These are phyloP conservation scores for Helicoverpa assulta DNA, from an alignment of 2,888 invertebrate species.

Conservation along the genomic window DNA sequence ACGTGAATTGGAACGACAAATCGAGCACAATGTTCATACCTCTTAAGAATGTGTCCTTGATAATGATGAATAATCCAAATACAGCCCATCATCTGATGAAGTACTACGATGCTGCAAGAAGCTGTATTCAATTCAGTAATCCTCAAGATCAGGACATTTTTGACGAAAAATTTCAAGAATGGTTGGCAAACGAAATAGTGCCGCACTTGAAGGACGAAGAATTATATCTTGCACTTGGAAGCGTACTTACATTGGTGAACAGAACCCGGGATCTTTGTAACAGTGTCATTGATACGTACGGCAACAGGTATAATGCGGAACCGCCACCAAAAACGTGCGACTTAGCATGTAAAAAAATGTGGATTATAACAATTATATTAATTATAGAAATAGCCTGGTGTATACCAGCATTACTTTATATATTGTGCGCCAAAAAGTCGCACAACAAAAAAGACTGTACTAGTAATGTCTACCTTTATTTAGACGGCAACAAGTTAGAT, in stretches of 20 bases:
- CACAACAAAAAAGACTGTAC: constrained; percentile 52
- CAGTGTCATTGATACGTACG: constrained; percentile 45
- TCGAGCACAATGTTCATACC: constrained; percentile 91
- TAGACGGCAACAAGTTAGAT: constrained; percentile 36
- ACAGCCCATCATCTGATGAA: constrained; percentile 84
- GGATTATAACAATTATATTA: constrained; percentile 73
- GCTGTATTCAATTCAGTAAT: constrained; percentile 84
- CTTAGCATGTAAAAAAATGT: constrained; percentile 71
- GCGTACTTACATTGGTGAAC: constrained; percentile 81
- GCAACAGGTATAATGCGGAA: not conserved
- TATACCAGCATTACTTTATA: constrained; percentile 70
- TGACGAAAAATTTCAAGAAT: constrained; percentile 87
- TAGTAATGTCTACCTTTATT: constrained; percentile 57
- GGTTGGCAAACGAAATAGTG: constrained; percentile 87
- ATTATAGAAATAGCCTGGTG: constrained; percentile 81
- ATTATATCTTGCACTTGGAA: constrained; percentile 90
- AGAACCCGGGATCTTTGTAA: constrained; percentile 60
- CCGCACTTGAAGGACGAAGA: constrained; percentile 91
- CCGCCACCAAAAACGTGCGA: constrained; percentile 30
- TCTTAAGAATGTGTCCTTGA: constrained; percentile 80
- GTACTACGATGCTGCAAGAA: constrained; percentile 89
- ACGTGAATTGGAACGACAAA: constrained; percentile 89
- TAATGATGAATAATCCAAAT: constrained; percentile 70
- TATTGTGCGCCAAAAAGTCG: constrained; percentile 60
- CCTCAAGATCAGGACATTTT: constrained; percentile 81